Base-by-base conservation (phyloP, 2,888 invertebrate species). In the Chloromyia formosa region DNA sequence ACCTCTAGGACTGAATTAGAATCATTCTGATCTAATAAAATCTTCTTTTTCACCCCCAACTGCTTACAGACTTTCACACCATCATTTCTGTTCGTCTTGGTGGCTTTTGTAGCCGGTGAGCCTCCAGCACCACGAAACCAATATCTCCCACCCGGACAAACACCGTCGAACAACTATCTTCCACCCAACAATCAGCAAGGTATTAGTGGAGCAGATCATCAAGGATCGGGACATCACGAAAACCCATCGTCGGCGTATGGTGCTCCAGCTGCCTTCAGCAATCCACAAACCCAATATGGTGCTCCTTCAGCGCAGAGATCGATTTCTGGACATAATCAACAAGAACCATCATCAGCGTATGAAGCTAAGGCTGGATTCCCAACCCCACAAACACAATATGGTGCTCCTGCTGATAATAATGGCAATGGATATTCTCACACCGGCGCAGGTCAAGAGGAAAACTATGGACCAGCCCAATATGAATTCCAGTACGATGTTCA, bases 401-500 rank as follows among this genome's bases (percentile, higher is more conserved):
- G 87, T 18, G 73, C 75, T 84, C 64, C 82, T 82, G 9, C 78
- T 79, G 85, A 86, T 0, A 83, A 86, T 75, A 78, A 80, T 0
- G 79, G 81, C 22, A 83, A 79, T 20, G 82, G 84, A 22, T 83
- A 84, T 45, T 81, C 76, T 1, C 83, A 82, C 61, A 86, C 86
- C 77, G 78, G 79, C 22, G 76, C 76, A 66, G 78, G 79, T 68
- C 82, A 79, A 42, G 85, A 85, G 77, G 83, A 84, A 77, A 84
- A 84, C 75, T 82, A 91, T 88, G 90, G 89, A 77, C 91, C 91
- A 68, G 91, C 91, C 14, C 90, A 90, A 86, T 91, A 91, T 85
- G 89, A 87, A 80, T 91, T 91, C 85, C 89, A 90, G 80, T 91
- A 91, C 81, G 89, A 89, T 84, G 91, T 91, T 58, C 87, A 89